Conservation (phyloP, 2,113 vertebrate species). For the Grammomys surdaster region DNA sequence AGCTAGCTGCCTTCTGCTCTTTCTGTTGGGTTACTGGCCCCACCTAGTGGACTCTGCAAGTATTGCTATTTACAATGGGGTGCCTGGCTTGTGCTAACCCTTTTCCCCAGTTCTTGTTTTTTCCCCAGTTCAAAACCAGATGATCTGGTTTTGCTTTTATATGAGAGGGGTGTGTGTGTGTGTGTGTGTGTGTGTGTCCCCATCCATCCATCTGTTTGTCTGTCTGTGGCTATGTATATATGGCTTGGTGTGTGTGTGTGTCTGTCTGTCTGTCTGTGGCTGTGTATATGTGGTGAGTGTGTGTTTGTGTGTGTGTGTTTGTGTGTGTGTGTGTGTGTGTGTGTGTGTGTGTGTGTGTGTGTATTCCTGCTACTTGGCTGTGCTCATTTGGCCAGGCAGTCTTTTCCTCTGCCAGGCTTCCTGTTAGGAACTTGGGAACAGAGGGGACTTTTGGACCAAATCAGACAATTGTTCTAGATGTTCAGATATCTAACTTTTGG, state of each 20-base stretch:
- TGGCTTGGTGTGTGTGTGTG: background rate
- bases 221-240: too few relatives aligned
- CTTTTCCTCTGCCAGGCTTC: conserved; percentile 67
- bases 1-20: background rate
- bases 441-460: conserved; percentile 61
- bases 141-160: conserved; percentile 27
- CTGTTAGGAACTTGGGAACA: conserved; percentile 71
- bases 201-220: too few relatives aligned
- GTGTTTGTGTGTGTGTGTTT: background rate
- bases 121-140: too few relatives aligned
- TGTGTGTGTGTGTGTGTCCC: background rate
- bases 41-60: conserved; percentile 71
- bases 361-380: conserved; percentile 45
- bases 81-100: background rate
- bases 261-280: too few relatives aligned
- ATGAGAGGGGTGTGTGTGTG: background rate
- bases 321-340: background rate
- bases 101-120: conserved; percentile 3
- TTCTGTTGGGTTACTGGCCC: conserved; percentile 49
- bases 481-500: conserved; percentile 51
- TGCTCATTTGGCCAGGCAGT: conserved; percentile 34
- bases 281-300: too few relatives aligned
- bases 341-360: background rate
- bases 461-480: conserved; percentile 66
- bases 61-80: conserved; percentile 32